These are phyloP conservation scores for Psix sp. DNA, from an alignment of 1,140 invertebrate genomes.

Conservation along the genomic window DNA sequence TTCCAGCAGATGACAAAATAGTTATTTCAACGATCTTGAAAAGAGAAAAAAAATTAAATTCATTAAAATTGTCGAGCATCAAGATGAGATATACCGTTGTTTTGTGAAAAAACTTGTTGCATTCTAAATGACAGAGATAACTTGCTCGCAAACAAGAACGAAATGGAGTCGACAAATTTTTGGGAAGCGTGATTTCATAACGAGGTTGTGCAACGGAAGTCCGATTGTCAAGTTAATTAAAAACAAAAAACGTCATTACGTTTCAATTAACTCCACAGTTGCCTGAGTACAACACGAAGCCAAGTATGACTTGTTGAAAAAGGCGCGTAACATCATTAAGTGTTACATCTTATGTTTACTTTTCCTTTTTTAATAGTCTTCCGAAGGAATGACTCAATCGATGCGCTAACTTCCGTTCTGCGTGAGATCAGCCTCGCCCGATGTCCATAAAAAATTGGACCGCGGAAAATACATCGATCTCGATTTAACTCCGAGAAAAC, in stretches of 20 bases:
- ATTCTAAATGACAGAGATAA: too few relatives aligned
- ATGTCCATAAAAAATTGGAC: constrained; percentile 32
- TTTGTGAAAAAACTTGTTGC: too few relatives aligned
- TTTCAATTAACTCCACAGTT: constrained; percentile 36
- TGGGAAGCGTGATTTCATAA: constrained; percentile 5
- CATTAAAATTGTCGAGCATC: too few relatives aligned
- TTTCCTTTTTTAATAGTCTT: constrained; percentile 49
- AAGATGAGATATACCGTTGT: too few relatives aligned
- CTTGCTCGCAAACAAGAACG: too few relatives aligned
- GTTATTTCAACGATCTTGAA: too few relatives aligned
- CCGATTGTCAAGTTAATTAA: constrained; percentile 14
- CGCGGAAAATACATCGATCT: constrained; percentile 58
- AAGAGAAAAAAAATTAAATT: too few relatives aligned
- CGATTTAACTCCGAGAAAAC: constrained; percentile 56
- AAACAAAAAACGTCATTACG: constrained; percentile 24
- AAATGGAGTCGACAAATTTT: too few relatives aligned
- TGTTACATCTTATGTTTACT: constrained; percentile 50
- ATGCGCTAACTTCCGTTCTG: constrained; percentile 48
- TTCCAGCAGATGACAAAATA: too few relatives aligned
- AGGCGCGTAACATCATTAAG: constrained; percentile 32
- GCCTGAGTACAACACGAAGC: constrained; percentile 23
- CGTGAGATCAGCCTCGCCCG: constrained; percentile 36
- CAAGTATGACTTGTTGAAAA: constrained; percentile 36
- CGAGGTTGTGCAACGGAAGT: constrained; percentile 11
- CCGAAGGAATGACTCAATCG: constrained; percentile 51